These are phyloP conservation scores for Rhizomys pruinosus DNA, from an alignment of 2,113 vertebrate genomes.

Conservation along the genomic window DNA sequence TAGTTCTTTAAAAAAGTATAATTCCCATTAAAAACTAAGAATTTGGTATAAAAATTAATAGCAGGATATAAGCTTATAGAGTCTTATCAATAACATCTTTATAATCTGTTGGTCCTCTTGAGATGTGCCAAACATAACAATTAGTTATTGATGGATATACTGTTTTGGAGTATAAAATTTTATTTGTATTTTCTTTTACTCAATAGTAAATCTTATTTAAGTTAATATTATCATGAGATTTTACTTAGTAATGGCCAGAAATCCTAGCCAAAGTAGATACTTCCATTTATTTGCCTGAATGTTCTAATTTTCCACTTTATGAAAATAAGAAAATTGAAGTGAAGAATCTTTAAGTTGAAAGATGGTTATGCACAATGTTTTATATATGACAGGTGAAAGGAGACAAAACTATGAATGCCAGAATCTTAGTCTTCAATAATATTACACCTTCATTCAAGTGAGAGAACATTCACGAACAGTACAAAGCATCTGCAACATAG, in stretches of 20 bases:
- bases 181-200: constrained; percentile 70
- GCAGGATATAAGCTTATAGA: constrained; percentile 67
- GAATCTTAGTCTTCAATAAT: background rate
- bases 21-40: constrained; percentile 53
- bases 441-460: background rate
- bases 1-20: background rate
- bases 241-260: constrained; percentile 22
- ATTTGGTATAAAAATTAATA: constrained; percentile 62
- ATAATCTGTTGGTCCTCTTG: constrained; percentile 67
- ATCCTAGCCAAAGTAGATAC: constrained; percentile 23
- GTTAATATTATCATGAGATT: constrained; percentile 61
- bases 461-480: background rate
- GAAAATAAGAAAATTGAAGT: constrained; percentile 26
- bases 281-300: constrained; percentile 34
- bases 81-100: constrained; percentile 70
- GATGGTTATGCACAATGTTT: background rate
- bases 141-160: constrained; percentile 61
- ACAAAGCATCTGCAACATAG: background rate
- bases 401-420: background rate
- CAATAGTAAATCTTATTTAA: constrained; percentile 70
- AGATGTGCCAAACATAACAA: constrained; percentile 68
- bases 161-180: constrained; percentile 63
- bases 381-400: background rate
- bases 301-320: constrained; percentile 27
- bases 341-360: constrained; percentile 7